Evolutionary conservation across 1,140 invertebrate species (phyloP), one percentile per base, ranked within the genome.

Genomic region (Myzus persicae): DNA sequence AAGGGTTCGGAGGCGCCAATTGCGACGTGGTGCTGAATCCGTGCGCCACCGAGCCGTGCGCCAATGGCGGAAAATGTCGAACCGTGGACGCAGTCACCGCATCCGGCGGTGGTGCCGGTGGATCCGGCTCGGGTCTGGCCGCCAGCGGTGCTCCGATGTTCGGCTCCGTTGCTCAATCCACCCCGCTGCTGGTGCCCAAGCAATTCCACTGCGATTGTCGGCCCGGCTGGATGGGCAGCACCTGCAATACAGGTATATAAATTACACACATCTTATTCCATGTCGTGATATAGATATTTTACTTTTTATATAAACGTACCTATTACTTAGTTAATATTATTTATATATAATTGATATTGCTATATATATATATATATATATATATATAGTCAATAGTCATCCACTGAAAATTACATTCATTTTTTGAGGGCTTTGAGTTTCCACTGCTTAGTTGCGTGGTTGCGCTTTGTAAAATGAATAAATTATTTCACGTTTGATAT

Each of bases 11-110:
- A 42, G 98, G 98, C 9, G 96, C 96, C 44, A 98, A 98, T 94
- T 99, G 98, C 96, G 98, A 99, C 95, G 97, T 97, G 94, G 97
- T 98, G 94, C 97, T 98, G 95, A 98, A 99, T 95, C 98, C 99
- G 87, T 99, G 98, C 95, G 97, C 97, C 93, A 97, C 97, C 85
- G 97, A 97, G 94, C 98, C 98, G 1, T 99, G 99, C 95, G 95
- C 96, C 87, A 98, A 99, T 95, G 98, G 98, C 36, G 97, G 98
- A 36, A 98, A 96, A 40, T 98, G 98, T 94, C 24, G 89, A 0
- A 90, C 98, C 98, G 87, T 99, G 98, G 97, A 97, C 94, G 97
- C 97, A 82, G 97, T 97, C 94, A 6, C 59, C 31, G 3, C 59
- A 18, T 36, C 59, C 4, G 14, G 8, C 14, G 59, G 59, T 98